phyloP scores from a whole-genome alignment of 1,140 invertebrate genomes.

The Drosophila miranda region DNA sequence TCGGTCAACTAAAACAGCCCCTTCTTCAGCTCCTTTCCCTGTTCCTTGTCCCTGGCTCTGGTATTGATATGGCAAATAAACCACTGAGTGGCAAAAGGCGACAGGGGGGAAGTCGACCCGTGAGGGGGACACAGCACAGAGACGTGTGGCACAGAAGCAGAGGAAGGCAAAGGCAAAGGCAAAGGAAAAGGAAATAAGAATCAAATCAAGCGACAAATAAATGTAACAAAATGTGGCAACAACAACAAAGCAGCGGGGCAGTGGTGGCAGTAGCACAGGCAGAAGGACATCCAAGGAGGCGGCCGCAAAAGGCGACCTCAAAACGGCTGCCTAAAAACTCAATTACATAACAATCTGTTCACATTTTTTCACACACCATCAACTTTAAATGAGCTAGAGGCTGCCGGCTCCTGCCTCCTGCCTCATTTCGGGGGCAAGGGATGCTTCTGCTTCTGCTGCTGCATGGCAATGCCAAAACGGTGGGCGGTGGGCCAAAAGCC shows the following conservation, averaged over 20 bases:
- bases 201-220: conserved; percentile 79
- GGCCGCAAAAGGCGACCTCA: conserved; percentile 76
- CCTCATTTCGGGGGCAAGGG: neutral
- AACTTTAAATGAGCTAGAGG: conserved; percentile 78
- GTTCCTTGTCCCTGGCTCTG: neutral
- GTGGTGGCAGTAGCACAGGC: neutral
- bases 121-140: too few relatives aligned
- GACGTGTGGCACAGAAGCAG: conserved; percentile 1
- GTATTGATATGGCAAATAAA: conserved; percentile 47
- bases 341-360: conserved; percentile 82
- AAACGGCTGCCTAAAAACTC: conserved; percentile 81
- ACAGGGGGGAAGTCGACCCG: neutral
- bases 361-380: conserved; percentile 82
- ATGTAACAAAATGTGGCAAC: conserved; percentile 74
- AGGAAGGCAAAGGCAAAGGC: conserved; percentile 7
- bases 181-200: conserved; percentile 36
- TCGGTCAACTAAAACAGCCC: conserved; percentile 56
- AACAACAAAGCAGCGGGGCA: conserved; percentile 36
- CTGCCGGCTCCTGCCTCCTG: conserved; percentile 8
- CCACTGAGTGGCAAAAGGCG: conserved; percentile 26
- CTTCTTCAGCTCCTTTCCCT: neutral
- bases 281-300: conserved; percentile 54
- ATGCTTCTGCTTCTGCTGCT: neutral
- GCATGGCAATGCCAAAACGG: conserved; percentile 63
- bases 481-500: conserved; percentile 62